phyloP scores from a whole-genome alignment of 2,113 vertebrate genomes.

The Sitta europaea region DNA sequence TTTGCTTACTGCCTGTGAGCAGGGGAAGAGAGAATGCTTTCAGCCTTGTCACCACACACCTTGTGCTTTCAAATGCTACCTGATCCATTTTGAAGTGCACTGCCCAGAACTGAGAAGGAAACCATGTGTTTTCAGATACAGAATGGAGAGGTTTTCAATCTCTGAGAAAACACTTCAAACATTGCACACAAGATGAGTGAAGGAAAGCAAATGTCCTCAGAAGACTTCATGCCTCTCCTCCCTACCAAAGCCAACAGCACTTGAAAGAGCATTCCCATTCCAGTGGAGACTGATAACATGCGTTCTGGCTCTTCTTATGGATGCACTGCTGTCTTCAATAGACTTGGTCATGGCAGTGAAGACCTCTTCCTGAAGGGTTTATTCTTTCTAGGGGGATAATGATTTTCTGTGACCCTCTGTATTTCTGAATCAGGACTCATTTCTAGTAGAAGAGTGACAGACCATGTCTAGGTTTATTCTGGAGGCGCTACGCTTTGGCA shows the following conservation, averaged over 20 bases:
- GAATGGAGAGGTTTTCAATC: not conserved
- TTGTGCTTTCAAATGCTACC: not conserved
- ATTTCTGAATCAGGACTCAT: not conserved
- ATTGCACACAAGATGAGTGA: not conserved
- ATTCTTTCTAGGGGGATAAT: not conserved
- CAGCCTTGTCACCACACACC: not conserved
- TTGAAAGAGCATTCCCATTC: not conserved
- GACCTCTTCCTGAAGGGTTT: not conserved
- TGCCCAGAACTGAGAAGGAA: not conserved
- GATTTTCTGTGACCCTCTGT: not conserved
- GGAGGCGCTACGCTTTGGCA: not conserved
- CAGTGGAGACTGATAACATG: not conserved
- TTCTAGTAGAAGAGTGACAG: not conserved
- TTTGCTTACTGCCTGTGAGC: not conserved
- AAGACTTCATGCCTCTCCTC: not conserved
- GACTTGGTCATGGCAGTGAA: not conserved
- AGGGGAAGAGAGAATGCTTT: not conserved
- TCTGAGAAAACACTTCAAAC: not conserved
- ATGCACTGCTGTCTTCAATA: not conserved
- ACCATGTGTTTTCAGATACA: not conserved
- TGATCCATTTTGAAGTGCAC: not conserved
- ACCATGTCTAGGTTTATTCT: not conserved
- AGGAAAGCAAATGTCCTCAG: not conserved
- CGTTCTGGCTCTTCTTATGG: not conserved
- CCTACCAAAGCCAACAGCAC: not conserved